phyloP scores from a whole-genome alignment of 2,888 invertebrate species.

The Sycophila texana region DNA sequence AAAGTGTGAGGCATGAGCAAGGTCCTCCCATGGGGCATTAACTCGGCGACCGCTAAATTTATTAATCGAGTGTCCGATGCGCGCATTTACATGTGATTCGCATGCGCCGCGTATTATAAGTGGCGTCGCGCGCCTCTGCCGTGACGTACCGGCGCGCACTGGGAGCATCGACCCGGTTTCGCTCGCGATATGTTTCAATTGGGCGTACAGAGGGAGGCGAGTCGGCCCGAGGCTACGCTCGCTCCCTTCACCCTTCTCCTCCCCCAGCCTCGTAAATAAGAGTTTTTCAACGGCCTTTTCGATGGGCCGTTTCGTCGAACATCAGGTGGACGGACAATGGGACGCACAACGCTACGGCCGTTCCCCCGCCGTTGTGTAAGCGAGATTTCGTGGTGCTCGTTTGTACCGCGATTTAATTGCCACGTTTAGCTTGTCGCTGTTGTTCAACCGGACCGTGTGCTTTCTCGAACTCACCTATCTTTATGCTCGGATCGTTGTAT shows the following conservation, averaged over 20 bases:
- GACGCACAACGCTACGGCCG: too few relatives aligned
- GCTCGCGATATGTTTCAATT: slow-evolving; percentile 20
- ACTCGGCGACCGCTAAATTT: slow-evolving; percentile 18
- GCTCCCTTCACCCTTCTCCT: too few relatives aligned
- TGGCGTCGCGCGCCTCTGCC: not conserved
- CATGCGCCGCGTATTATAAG: not conserved
- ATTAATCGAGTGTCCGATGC: slow-evolving; percentile 21
- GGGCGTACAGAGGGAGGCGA: not conserved
- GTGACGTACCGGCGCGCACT: slow-evolving; percentile 8
- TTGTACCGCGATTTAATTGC: too few relatives aligned
- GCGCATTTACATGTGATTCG: slow-evolving; percentile 43
- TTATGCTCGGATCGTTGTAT: too few relatives aligned
- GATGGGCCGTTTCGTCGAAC: too few relatives aligned
- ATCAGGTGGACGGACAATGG: too few relatives aligned
- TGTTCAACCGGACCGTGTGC: too few relatives aligned
- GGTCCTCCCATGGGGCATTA: not conserved
- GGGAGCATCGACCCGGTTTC: slow-evolving; percentile 9
- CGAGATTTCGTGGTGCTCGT: too few relatives aligned
- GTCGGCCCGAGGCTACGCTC: not conserved
- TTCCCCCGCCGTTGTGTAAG: too few relatives aligned
- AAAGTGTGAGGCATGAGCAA: not conserved
- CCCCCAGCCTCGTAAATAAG: slow-evolving; percentile 11
- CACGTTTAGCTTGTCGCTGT: too few relatives aligned
- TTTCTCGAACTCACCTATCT: too few relatives aligned
- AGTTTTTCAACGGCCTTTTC: not conserved